Evolutionary conservation across 2,113 vertebrate species (phyloP).

Genomic region (Rafetus swinhoei): DNA sequence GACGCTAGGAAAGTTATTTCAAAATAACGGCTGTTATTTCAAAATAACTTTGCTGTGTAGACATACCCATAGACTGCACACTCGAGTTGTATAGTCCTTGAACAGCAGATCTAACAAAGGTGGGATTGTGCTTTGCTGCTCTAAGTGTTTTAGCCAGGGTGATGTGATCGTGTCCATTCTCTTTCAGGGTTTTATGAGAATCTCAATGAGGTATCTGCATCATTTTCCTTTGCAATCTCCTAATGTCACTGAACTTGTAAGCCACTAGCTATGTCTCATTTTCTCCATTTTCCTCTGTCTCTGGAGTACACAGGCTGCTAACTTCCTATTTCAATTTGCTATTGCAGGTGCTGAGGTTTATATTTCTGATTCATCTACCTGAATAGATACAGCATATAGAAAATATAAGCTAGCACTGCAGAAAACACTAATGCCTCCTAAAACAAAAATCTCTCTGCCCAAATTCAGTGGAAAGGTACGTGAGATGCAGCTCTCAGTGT

Average conservation of each 20-base stretch:
- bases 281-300: neutral
- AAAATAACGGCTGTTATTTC: too few relatives aligned
- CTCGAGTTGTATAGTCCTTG: neutral
- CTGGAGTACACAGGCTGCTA: neutral
- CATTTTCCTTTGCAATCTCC: neutral
- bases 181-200: neutral
- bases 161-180: neutral
- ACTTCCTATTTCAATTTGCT: neutral
- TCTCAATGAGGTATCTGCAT: neutral
- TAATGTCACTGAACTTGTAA: neutral
- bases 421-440: neutral
- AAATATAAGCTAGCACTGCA: neutral
- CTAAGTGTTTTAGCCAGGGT: neutral
- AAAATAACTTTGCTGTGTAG: too few relatives aligned
- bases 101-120: neutral
- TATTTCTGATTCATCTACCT: neutral
- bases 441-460: neutral
- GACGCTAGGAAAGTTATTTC: too few relatives aligned
- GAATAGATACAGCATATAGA: neutral
- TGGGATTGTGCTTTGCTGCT: neutral
- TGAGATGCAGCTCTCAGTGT: neutral
- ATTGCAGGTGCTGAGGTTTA: neutral
- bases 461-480: neutral
- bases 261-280: neutral
- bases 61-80: neutral